Base-by-base conservation (phyloP, 2,113 vertebrate species). In the Andinoacara biseriatus region DNA sequence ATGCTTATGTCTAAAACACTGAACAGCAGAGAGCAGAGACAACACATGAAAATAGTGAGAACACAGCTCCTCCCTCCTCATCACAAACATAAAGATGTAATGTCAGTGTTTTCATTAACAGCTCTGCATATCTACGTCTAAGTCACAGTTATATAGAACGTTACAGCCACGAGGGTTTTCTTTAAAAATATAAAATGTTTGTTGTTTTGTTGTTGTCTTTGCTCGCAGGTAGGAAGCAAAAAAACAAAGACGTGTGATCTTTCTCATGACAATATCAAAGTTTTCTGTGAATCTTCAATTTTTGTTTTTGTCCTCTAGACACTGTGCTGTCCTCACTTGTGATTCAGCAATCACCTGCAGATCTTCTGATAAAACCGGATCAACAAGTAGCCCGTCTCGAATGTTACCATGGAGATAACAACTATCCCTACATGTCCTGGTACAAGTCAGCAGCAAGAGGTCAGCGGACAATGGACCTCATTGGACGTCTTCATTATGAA, bases 351-450 rank as follows among this genome's bases (percentile, higher is more conserved):
- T 5, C 57, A 3, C 83, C 90, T 26, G 22, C 0, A 13, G n/a
- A 75, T 14, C 14, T 46, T 58, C 46, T 87, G 26, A 46, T 62
- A 13, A 58, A 33, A 5, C 7, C 62, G 9, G 43, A 58, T 58
- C 11, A 72, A 46, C 14, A 38, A 31, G 58, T 58, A 40, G 76
- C 59, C 22, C 14, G 2, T 56, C 49, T 92, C 1, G 17, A 54
- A 0, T 92, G 91, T 75, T 31, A 84, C 56, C 89, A 89, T 20
- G 89, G 85, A 60, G 72, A 92, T 29, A 72, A 43, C 52, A n/a
- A 35, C 80, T 89, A 85, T 11, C 81, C 81, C 79, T 86, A 88
- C 76, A 86, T 89, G 89, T 26, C 17, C 1, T 89, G 89, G 87
- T 91, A 90, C 63, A 78, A 26, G 63, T 58, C 83, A 15, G 24